Base-by-base conservation (phyloP, 2,113 vertebrate genomes). In the Pelecanus crispus region DNA sequence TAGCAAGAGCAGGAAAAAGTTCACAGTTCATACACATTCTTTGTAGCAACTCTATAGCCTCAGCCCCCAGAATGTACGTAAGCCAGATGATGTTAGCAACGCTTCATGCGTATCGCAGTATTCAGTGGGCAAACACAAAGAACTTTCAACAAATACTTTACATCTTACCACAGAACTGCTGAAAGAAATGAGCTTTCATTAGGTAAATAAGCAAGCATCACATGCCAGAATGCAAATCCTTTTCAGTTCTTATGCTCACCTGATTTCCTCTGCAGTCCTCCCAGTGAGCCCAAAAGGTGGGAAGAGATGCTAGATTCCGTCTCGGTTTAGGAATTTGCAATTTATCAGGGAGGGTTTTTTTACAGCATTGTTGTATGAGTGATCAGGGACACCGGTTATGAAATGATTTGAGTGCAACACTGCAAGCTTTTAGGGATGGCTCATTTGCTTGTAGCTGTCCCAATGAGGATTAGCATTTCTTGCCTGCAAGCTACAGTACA, bases 401-500 rank as follows among this genome's bases (percentile, higher is more conserved):
- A 90, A 79, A 91, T 91, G 4, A 84, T 90, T 50, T 68, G 93
- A 91, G 80, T 40, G 21, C 74, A 87, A 70, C 75, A 38, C 24
- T 17, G 81, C 78, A 89, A 88, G 87, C 84, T 95, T 95, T 96
- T 95, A 95, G 93, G 70, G 83, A 94, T 71, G 94, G 91, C 79
- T 97, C 95, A 95, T 97, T 97, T 97, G 78, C 70, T 94, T 81
- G 87, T 91, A 88, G 95, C 94, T 92, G 86, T 94, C 88, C 95
- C 65, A 0, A 7, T 88, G 96, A 90, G 95, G 92, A 94, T 96
- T 94, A 96, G 91, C 66, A 58, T 92, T 97, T 95, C 87, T 94
- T 91, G 89, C 95, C 92, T 95, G 81, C 85, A 74, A 96, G 94
- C 91, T 94, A 59, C 56, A 74, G 75, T 78, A 88, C 83, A 65